Conservation (phyloP, 2,797 vertebrate genomes). For the Lateolabrax maculatus region DNA sequence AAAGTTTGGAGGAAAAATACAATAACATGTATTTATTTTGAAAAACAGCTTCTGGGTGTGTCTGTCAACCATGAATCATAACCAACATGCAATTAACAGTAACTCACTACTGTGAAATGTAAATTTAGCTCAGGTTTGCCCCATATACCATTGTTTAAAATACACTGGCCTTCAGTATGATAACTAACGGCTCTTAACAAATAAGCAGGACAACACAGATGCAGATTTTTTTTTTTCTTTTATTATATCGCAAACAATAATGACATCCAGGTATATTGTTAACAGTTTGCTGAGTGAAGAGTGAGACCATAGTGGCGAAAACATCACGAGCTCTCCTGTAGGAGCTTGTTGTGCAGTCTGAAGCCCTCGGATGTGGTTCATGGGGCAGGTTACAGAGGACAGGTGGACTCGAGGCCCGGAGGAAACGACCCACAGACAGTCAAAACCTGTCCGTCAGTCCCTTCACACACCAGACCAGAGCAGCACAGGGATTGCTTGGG, state of each 20-base stretch:
- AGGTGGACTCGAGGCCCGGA: slow-evolving; percentile 65
- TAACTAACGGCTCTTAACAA: slow-evolving; percentile 15
- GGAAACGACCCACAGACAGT: slow-evolving; percentile 71
- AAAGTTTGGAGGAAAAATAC: not conserved
- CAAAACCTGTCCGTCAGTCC: slow-evolving; percentile 58
- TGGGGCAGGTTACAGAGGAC: slow-evolving; percentile 77
- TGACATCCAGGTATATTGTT: slow-evolving; percentile 91
- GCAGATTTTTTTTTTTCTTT: slow-evolving; percentile 77
- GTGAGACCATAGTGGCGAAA: slow-evolving; percentile 84
- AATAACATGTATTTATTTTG: not conserved
- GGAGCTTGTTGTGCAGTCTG: slow-evolving; percentile 81
- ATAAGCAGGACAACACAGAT: slow-evolving; percentile 41
- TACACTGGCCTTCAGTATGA: not conserved
- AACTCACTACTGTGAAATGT: not conserved
- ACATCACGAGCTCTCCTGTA: slow-evolving; percentile 81
- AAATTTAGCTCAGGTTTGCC: not conserved
- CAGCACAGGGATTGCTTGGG: slow-evolving; percentile 84
- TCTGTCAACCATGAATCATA: not conserved
- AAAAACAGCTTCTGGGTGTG: not conserved
- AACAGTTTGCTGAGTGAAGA: slow-evolving; percentile 88
- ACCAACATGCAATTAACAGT: not conserved
- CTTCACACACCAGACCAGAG: slow-evolving; percentile 68
- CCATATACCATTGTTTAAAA: not conserved
- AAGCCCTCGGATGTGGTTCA: slow-evolving; percentile 80
- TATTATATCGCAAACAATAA: slow-evolving; percentile 90